phyloP scores from a whole-genome alignment of 2,797 vertebrate genomes.

The Cossypha caffra region DNA sequence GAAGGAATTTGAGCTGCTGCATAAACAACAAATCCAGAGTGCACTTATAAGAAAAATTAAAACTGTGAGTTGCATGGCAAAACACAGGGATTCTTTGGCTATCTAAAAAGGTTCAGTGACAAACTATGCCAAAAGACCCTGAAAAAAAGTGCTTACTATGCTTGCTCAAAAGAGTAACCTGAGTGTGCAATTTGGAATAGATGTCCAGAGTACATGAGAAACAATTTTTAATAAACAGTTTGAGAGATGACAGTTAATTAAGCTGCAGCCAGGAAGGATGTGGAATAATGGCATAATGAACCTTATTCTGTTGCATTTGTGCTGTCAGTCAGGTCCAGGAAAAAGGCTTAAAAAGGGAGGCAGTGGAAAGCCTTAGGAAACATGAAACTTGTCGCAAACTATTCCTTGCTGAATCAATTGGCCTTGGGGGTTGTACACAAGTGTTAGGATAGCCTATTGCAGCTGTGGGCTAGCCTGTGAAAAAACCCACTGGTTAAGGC shows the following conservation, averaged over 20 bases:
- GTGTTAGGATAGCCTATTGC: not conserved
- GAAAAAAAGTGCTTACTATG: not conserved
- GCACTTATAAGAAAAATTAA: not conserved
- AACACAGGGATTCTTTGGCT: not conserved
- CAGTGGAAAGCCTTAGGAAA: not conserved
- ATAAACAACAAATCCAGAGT: not conserved
- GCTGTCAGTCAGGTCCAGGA: slow-evolving; percentile 24
- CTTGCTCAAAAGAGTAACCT: not conserved
- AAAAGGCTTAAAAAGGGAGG: not conserved
- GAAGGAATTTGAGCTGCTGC: not conserved
- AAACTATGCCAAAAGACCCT: not conserved
- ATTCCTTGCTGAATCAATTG: not conserved
- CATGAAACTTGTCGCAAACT: not conserved
- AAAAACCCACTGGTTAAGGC: not conserved
- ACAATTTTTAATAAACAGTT: slow-evolving; percentile 9
- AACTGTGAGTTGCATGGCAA: not conserved
- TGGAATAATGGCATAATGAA: slow-evolving; percentile 45
- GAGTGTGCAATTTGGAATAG: not conserved
- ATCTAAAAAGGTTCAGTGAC: not conserved
- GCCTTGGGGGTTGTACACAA: not conserved
- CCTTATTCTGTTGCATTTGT: not conserved
- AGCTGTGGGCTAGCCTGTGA: not conserved
- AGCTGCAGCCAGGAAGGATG: slow-evolving; percentile 48
- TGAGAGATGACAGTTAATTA: slow-evolving; percentile 33
- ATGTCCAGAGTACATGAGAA: not conserved